Percentiles rank a stretch among this genome's conserved stretches.
Conservation (phyloP, 2,797 vertebrate genomes). For the Calcarius lapponicus region DNA sequence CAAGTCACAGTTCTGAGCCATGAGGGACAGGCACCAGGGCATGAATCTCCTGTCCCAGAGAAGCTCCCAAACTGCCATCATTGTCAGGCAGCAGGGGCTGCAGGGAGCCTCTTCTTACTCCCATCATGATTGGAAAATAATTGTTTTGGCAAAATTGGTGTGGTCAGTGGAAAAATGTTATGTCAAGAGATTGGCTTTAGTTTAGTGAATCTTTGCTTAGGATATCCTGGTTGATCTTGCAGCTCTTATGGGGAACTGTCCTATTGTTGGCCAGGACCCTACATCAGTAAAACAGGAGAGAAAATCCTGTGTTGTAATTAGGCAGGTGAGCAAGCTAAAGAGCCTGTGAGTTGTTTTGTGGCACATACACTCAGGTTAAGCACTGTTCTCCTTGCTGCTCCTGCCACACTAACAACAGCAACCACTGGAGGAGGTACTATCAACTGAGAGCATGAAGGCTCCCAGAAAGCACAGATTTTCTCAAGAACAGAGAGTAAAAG, state of each 20-base stretch:
- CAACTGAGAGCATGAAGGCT: not conserved
- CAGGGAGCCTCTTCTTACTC: not conserved
- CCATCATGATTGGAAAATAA: not conserved
- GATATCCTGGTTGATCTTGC: not conserved
- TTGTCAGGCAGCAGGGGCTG: rapidly evolving
- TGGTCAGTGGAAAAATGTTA: not conserved
- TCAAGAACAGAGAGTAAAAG: not conserved
- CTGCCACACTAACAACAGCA: not conserved
- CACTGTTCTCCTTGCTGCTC: not conserved
- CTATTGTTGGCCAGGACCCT: rapidly evolving
- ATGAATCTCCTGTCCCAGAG: not conserved
- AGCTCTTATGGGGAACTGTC: not conserved
- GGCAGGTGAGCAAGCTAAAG: not conserved
- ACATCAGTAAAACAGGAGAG: not conserved
- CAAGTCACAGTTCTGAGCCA: not conserved
- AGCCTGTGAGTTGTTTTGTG: not conserved
- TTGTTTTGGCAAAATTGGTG: not conserved
- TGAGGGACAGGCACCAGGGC: not conserved
- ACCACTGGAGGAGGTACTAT: not conserved
- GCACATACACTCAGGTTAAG: not conserved
- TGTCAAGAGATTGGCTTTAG: not conserved
- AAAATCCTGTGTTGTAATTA: not conserved
- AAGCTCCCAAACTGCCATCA: not conserved
- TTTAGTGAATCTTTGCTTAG: not conserved
- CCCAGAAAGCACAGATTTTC: not conserved